Evolutionary conservation across 1,140 invertebrate species (phyloP).

Genomic region (Hypothenemus hampei): DNA sequence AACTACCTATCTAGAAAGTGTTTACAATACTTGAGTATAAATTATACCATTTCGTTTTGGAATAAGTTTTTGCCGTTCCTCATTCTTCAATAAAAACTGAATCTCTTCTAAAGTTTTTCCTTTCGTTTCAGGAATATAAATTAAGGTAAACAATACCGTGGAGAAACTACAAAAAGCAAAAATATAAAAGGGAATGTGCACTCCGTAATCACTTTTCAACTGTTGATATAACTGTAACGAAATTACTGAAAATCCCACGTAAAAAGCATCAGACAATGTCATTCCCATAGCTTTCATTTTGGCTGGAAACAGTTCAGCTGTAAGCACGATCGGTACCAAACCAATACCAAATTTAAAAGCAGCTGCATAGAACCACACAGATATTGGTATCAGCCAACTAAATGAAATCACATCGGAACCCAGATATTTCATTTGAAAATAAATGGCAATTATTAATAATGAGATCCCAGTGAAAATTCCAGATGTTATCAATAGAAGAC

Average conservation of each 20-base stretch:
- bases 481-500: conserved; percentile 44
- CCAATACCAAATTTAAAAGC: conserved; percentile 37
- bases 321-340: conserved; percentile 66
- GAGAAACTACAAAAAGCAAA: conserved; percentile 58
- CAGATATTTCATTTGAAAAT: conserved; percentile 34
- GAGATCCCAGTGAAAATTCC: conserved; percentile 29
- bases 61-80: background rate
- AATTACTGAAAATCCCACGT: conserved; percentile 51
- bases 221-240: conserved; percentile 61
- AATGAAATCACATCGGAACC: conserved; percentile 22
- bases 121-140: conserved; percentile 72
- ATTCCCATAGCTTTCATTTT: conserved; percentile 52
- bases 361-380: conserved; percentile 35
- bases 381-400: conserved; percentile 32
- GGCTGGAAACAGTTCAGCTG: conserved; percentile 62
- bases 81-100: conserved; percentile 46
- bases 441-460: conserved; percentile 32
- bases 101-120: conserved; percentile 73
- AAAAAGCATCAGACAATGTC: conserved; percentile 38
- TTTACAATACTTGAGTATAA: background rate
- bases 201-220: conserved; percentile 47
- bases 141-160: conserved; percentile 57
- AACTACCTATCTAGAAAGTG: too few relatives aligned
- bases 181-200: conserved; percentile 60
- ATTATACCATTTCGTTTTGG: background rate